Conservation (phyloP, 2,797 vertebrate genomes). For the Phrynocephalus forsythii region DNA sequence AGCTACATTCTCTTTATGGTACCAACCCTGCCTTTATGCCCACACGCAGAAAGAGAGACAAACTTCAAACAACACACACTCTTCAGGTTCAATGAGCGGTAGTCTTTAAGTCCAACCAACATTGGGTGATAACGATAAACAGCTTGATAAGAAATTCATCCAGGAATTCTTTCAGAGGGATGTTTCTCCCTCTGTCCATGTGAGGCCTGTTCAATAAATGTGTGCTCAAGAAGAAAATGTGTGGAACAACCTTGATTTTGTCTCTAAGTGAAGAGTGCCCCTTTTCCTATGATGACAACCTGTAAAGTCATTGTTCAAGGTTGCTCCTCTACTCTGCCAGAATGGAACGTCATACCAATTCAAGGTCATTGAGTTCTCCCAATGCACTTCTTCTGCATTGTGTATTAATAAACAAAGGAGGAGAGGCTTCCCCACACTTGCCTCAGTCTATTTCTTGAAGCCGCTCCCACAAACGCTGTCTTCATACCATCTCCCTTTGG, state of each 20-base stretch:
- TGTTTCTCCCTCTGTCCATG: background rate
- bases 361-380: background rate
- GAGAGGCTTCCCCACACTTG: too few relatives aligned
- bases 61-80: too few relatives aligned
- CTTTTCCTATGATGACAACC: too few relatives aligned
- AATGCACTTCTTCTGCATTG: too few relatives aligned
- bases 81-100: background rate
- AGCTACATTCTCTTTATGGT: too few relatives aligned
- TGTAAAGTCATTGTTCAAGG: background rate
- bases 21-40: too few relatives aligned
- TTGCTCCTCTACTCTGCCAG: background rate
- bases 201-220: background rate
- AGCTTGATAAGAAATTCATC: background rate
- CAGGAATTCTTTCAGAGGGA: background rate
- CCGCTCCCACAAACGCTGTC: too few relatives aligned
- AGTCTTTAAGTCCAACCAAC: background rate
- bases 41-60: background rate
- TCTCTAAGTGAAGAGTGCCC: background rate
- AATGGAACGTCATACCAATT: background rate
- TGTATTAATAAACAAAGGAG: background rate
- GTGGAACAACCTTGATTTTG: background rate
- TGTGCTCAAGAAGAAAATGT: conserved; percentile 3
- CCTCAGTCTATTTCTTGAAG: too few relatives aligned
- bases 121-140: too few relatives aligned
- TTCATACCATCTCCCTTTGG: too few relatives aligned